Evolutionary conservation across 2,113 vertebrate genomes (phyloP), one percentile per base, ranked within the genome.

Genomic region (Boulengeromyrus knoepffleri): DNA sequence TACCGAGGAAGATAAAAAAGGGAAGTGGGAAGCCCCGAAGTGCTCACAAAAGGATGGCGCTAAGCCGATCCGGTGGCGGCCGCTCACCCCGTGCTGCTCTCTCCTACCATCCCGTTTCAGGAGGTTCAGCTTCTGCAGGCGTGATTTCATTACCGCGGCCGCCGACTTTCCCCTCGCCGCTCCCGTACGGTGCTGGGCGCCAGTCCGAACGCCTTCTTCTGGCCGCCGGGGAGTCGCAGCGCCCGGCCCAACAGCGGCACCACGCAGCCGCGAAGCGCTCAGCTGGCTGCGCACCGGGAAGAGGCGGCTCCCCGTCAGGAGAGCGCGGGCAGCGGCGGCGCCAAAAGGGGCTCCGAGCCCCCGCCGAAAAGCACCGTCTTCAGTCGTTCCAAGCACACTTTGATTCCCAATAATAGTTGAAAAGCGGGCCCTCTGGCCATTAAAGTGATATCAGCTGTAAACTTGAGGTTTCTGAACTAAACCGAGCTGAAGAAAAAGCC

Each of bases 91-190:
- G 31, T 90, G 88, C 47, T 90, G 92, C 24, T 93, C 93, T 47
- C 87, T 88, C 87, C 90, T 91, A 21, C 87, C 88, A 90, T 94
- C 94, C 47, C 93, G 90, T 56, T 93, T 91, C 19, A 94, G 89
- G 17, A 93, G 89, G 86, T 90, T 93, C 17, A 93, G 91, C 62
- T 91, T 94, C 70, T 94, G 93, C 70, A 94, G 93, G 47, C 94
- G 91, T 53, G 94, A 92, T 92, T 93, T 94, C 94, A 94, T 94
- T 52, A 90, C 92, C 88, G 90, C 90, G 74, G 89, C 90, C 90
- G 90, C 89, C 19, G 80, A 88, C 49, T 89, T 89, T 56, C 49
- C 74, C 77, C 9, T 6, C 19, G 45, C 88, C 56, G 56, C 46
- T n/a, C 19, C 36, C 50, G 74, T 31, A 53, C 13, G n/a, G 17